Evolutionary conservation across 1,140 invertebrate species (phyloP).

Genomic region (Cataglyphis hispanica): DNA sequence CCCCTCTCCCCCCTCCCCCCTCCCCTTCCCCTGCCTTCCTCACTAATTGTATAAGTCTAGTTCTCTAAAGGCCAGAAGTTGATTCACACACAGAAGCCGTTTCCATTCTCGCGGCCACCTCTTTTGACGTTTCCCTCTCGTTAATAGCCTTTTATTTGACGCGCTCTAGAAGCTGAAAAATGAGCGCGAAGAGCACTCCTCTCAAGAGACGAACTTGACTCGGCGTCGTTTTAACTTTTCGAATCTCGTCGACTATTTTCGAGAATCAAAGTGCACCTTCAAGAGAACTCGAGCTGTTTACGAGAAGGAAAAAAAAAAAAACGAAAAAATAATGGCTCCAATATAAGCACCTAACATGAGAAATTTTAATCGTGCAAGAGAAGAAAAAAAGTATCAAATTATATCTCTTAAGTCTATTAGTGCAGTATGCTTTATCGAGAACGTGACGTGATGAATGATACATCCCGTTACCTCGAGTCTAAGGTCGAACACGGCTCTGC

Average conservation of each 20-base stretch:
- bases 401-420: not conserved
- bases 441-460: conserved; percentile 18
- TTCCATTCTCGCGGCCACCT: not conserved
- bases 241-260: conserved; percentile 3
- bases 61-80: not conserved
- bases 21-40: not conserved
- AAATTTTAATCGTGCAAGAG: not conserved
- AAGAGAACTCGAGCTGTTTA: not conserved
- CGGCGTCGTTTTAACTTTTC: not conserved
- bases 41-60: not conserved
- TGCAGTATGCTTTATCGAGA: not conserved
- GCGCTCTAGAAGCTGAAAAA: not conserved
- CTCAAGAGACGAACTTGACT: conserved; percentile 6
- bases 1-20: not conserved
- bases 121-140: not conserved
- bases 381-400: not conserved
- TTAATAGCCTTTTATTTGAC: conserved; percentile 31
- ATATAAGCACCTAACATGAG: too few species aligned
- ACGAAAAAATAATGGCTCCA: too few species aligned
- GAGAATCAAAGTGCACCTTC: not conserved
- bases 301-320: too few species aligned
- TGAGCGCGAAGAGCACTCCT: conserved; percentile 8
- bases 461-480: not conserved
- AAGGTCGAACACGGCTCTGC: not conserved
- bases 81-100: conserved; percentile 2